Conservation (phyloP, 1,140 invertebrate genomes). For the Leptinotarsa lineolata region DNA sequence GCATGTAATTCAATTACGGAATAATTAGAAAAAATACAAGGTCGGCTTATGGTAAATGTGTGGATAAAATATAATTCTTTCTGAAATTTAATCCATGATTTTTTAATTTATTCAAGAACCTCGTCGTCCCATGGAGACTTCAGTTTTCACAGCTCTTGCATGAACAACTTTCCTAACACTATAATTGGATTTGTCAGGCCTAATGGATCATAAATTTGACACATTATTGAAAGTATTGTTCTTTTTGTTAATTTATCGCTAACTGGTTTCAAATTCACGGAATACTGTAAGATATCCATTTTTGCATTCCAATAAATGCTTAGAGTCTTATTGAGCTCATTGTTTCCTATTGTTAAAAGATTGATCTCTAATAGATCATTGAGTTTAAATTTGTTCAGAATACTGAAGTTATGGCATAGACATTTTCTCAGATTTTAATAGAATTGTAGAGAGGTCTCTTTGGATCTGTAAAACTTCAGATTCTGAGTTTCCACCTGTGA, state of each 20-base stretch:
- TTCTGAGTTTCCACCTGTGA: conserved; percentile 46
- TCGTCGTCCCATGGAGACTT: conserved; percentile 12
- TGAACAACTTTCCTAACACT: conserved; percentile 17
- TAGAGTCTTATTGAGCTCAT: too few relatives aligned
- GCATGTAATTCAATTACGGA: not conserved
- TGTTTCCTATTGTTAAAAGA: too few relatives aligned
- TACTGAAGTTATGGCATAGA: too few relatives aligned
- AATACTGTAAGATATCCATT: too few relatives aligned
- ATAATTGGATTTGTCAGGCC: conserved; percentile 16
- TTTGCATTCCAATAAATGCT: too few relatives aligned
- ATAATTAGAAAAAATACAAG: not conserved
- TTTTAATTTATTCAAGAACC: not conserved
- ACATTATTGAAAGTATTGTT: conserved; percentile 17
- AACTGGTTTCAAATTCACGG: too few relatives aligned
- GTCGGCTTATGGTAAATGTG: not conserved
- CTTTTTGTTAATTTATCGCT: too few relatives aligned
- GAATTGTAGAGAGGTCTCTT: too few relatives aligned
- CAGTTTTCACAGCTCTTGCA: conserved; percentile 21
- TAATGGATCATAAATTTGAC: conserved; percentile 26
- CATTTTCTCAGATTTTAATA: too few relatives aligned
- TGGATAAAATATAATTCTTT: conserved; percentile 1
- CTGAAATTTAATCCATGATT: conserved; percentile 7
- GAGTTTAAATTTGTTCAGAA: too few relatives aligned
- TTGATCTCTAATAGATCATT: too few relatives aligned
- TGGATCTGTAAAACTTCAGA: conserved; percentile 35